These are phyloP conservation scores for Cyanocitta stelleri DNA, from an alignment of 2,113 vertebrate species.

Conservation along the genomic window DNA sequence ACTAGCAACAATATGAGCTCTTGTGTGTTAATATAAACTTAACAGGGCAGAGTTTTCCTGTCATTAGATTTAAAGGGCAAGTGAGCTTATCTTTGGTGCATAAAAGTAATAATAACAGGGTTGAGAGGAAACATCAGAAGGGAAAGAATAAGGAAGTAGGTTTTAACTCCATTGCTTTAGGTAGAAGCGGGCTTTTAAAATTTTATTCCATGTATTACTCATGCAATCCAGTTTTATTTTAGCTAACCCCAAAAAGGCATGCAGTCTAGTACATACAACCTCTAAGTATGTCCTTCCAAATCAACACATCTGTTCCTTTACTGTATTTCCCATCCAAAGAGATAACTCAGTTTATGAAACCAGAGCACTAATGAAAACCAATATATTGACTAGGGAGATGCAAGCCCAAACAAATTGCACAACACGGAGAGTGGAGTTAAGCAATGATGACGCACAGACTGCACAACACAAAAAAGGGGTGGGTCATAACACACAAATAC, in stretches of 20 bases:
- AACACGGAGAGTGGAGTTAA: not conserved
- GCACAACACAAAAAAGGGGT: not conserved
- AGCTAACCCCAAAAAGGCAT: not conserved
- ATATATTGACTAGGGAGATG: slow-evolving; percentile 26
- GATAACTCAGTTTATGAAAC: not conserved
- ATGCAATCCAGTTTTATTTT: not conserved
- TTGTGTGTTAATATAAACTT: not conserved
- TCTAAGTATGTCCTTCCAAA: not conserved
- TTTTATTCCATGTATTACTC: not conserved
- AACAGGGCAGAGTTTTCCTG: not conserved
- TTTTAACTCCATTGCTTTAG: not conserved
- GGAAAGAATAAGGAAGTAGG: not conserved
- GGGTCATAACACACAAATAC: not conserved
- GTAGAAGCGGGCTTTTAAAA: not conserved
- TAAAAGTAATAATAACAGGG: not conserved
- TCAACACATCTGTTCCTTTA: not conserved
- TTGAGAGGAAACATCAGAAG: not conserved
- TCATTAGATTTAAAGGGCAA: not conserved
- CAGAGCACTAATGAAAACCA: not conserved
- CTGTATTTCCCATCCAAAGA: not conserved
- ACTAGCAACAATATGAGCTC: not conserved
- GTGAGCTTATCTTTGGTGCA: not conserved
- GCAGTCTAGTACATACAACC: not conserved
- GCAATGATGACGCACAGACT: not conserved
- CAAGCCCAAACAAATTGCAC: not conserved